A percentile compares a stretch with the other conserved stretches of the same genome.
Conservation (phyloP, 2,797 vertebrate genomes). For the Buphagus erythrorhynchus region DNA sequence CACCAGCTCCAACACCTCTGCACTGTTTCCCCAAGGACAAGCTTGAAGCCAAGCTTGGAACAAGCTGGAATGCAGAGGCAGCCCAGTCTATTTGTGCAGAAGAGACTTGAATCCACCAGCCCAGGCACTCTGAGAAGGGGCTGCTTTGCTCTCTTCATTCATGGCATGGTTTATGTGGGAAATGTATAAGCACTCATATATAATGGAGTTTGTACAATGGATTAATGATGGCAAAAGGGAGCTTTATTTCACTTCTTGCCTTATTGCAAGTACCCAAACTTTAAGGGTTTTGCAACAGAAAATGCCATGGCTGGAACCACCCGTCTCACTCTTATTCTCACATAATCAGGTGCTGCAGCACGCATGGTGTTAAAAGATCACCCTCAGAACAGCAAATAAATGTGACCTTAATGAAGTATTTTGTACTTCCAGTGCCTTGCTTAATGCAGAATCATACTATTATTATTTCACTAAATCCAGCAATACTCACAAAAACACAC, state of each 20-base stretch:
- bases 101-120: background rate
- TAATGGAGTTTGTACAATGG: background rate
- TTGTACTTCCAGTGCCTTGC: background rate
- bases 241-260: background rate
- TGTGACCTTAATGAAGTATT: background rate
- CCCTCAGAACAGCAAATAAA: background rate
- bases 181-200: accelerated
- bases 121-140: background rate
- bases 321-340: background rate
- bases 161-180: background rate
- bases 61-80: background rate
- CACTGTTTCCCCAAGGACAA: background rate
- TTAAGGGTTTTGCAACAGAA: background rate
- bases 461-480: slow-evolving; percentile 12
- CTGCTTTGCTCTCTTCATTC: background rate
- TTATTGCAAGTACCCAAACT: background rate
- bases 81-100: background rate
- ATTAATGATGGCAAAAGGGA: background rate
- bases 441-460: background rate
- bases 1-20: background rate
- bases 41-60: background rate
- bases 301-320: background rate
- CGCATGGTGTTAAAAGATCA: background rate
- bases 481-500: background rate
- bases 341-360: background rate